A percentile compares a stretch with the other conserved stretches of the same genome.
These are phyloP conservation scores for Morus bassanus DNA, from an alignment of 2,797 vertebrate species.

Conservation along the genomic window DNA sequence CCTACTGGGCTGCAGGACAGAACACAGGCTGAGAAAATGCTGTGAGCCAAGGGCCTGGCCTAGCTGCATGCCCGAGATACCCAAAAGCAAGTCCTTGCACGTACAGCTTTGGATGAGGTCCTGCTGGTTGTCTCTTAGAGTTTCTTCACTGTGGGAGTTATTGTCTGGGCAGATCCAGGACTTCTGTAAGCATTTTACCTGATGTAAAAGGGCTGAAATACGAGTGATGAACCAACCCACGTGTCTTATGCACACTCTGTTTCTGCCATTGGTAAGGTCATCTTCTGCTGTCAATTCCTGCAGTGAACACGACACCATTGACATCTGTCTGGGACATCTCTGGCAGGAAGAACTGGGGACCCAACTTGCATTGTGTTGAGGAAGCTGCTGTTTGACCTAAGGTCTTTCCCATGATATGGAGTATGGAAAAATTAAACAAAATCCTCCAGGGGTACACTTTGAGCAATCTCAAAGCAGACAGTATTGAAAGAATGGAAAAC, in stretches of 20 bases:
- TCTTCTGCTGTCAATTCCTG: not conserved
- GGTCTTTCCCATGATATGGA: not conserved
- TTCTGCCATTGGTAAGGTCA: not conserved
- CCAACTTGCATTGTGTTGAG: not conserved
- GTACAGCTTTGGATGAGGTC: not conserved
- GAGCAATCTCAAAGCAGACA: not conserved
- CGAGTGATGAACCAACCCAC: not conserved
- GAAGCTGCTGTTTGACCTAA: not conserved
- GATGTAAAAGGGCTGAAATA: not conserved
- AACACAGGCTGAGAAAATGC: constrained; percentile 5
- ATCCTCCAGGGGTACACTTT: not conserved
- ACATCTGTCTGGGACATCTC: not conserved
- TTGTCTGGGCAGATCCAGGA: not conserved
- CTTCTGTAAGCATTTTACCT: not conserved
- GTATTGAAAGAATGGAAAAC: not conserved
- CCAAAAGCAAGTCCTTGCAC: not conserved
- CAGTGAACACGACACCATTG: not conserved
- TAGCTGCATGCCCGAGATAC: not conserved
- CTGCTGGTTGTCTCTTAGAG: not conserved
- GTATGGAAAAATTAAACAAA: not conserved
- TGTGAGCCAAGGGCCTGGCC: not conserved
- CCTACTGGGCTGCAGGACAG: not conserved
- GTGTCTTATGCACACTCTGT: not conserved
- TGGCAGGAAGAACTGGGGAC: not conserved
- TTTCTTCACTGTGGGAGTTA: not conserved